Percentiles rank a stretch among this genome's conserved stretches.
Evolutionary conservation across 1,140 invertebrate genomes (phyloP).

Genomic region (Drosophila paulistorum): DNA sequence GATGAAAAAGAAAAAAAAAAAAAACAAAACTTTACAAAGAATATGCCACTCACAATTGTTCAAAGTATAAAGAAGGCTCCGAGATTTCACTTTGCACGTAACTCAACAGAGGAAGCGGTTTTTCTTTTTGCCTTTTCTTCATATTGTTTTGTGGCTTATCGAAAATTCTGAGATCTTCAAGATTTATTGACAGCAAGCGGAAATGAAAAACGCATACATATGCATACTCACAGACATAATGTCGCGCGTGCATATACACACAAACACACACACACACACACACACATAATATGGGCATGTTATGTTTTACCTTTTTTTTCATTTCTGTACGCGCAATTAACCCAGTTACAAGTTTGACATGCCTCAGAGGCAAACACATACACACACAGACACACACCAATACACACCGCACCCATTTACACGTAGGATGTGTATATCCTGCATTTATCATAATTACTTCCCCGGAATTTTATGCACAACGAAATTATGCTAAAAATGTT

Average conservation of each 20-base stretch:
- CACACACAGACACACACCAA: constrained; percentile 42
- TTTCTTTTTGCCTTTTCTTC: background rate
- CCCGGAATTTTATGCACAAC: constrained; percentile 64
- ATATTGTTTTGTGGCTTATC: constrained; percentile 35
- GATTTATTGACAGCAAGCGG: constrained; percentile 71
- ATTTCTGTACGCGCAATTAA: constrained; percentile 76
- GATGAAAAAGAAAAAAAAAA: background rate
- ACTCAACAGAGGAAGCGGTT: constrained; percentile 15
- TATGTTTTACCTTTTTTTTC: constrained; percentile 61
- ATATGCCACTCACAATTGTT: constrained; percentile 20
- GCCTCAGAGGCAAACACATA: constrained; percentile 58
- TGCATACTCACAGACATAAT: constrained; percentile 18
- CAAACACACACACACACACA: constrained; percentile 1
- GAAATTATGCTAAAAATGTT: constrained; percentile 51
- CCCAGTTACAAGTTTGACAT: constrained; percentile 80
- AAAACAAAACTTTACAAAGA: constrained; percentile 16
- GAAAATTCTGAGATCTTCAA: constrained; percentile 61
- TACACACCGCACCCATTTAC: constrained; percentile 28
- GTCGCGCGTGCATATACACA: constrained; percentile 26
- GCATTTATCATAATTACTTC: constrained; percentile 82
- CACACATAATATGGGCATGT: constrained; percentile 8
- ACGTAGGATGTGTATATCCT: constrained; percentile 56
- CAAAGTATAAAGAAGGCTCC: background rate
- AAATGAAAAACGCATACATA: constrained; percentile 42
- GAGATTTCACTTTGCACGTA: constrained; percentile 36